Evolutionary conservation across 2,888 invertebrate species (phyloP), one percentile per base, ranked within the genome.

Genomic region (Brassicogethes aeneus): DNA sequence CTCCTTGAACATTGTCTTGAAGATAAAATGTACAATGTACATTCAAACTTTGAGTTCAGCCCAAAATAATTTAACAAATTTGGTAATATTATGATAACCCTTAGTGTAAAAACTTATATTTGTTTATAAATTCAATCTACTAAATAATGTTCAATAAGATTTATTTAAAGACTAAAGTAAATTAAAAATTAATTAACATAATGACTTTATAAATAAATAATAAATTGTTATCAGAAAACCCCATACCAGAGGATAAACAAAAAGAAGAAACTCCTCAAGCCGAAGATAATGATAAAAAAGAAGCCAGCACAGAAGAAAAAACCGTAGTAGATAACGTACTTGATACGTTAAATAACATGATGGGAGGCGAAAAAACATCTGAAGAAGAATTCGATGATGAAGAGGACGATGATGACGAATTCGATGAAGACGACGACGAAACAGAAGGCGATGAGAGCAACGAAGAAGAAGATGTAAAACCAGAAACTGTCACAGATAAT

Each of bases 341-440:
- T n/a, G 46, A 50, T 2, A 44, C 51, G 13, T 32, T 53, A 31
- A 43, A 40, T n/a, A 45, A 39, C 16, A 44, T 44, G 46, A 39
- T 47, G 1, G 39, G 34, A 31, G 44, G 44, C 14, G 50, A 47
- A 17, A 50, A 52, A 34, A 45, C 47, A 8, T 43, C 47, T 10
- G 48, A 52, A 17, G 46, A 52, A 13, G 54, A 53, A 2, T 51
- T 56, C 40, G 55, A 60, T 39, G 59, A 55, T 41, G 57, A 60
- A 2, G 59, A 60, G 16, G 52, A 57, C 16, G 41, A 44, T 15
- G 45, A 46, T 5, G 47, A 34, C 13, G 71, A 69, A 3, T 65
- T 41, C 2, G 54, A 57, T 14, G 50, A 45, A 14, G 52, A 53
- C 8, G 50, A 53, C 5, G 46, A 50, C 14, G 47, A 53, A 14